Evolutionary conservation across 2,797 vertebrate species (phyloP).

Genomic region (Mastacembelus armatus): DNA sequence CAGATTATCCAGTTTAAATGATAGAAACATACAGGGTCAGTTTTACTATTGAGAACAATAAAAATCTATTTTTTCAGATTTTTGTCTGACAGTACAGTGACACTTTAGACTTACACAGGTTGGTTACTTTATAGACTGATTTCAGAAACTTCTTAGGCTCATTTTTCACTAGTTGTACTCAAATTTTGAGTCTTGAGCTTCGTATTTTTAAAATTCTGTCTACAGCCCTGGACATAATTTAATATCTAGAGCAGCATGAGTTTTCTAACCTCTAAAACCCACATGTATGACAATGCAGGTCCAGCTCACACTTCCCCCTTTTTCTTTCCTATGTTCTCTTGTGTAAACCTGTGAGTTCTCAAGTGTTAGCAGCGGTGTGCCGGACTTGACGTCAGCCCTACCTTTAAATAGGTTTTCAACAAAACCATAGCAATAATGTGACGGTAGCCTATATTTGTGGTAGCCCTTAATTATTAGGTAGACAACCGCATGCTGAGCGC

Average conservation of each 20-base stretch:
- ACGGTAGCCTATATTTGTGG: constrained; percentile 17
- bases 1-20: background rate
- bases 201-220: background rate
- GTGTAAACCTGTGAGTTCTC: background rate
- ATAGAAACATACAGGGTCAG: background rate
- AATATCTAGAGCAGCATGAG: background rate
- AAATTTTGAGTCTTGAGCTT: background rate
- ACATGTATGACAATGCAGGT: background rate
- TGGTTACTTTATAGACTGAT: background rate
- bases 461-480: constrained; percentile 42
- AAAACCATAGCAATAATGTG: constrained; percentile 51
- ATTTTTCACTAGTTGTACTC: too few species aligned
- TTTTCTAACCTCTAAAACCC: background rate
- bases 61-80: too few species aligned
- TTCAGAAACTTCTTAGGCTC: background rate
- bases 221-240: background rate
- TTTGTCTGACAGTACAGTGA: too few species aligned
- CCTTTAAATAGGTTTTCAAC: constrained; percentile 12
- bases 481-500: constrained; percentile 20
- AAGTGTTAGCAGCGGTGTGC: background rate
- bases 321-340: background rate
- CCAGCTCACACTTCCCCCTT: too few species aligned
- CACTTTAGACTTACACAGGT: background rate
- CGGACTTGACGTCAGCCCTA: constrained; percentile 8
- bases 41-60: too few species aligned